Evolutionary conservation across 2,797 vertebrate species (phyloP), one percentile per base, ranked within the genome.

Genomic region (Falco biarmicus): DNA sequence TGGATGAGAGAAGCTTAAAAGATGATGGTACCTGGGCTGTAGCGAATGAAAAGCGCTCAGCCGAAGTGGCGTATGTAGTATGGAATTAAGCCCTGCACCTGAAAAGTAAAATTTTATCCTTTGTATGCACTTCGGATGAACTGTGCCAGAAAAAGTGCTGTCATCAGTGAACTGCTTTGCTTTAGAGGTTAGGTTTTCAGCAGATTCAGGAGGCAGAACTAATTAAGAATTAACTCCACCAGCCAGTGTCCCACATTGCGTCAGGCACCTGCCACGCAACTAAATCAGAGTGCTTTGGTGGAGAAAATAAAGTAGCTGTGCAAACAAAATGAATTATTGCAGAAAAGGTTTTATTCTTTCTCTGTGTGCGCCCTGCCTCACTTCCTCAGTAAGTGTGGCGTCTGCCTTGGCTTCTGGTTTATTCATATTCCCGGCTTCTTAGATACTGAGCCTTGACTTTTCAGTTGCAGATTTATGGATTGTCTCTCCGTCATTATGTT

Each of bases 201-300:
- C 92, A 92, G 75, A 93, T 76, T 90, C 90, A 96, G 71, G 75
- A 32, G 8, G 89, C 89, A 94, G 93, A 97, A 96, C 95, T 94
- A 96, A 96, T 96, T 96, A 94, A 90, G 87, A 95, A 95, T 96
- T 95, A 93, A 92, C 69, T 94, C 84, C 1, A 13, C 75, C 96
- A 93, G 87, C 51, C 59, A 80, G 65, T 47, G 53, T 64, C 89
- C 82, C 87, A 91, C 82, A 75, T 83, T 89, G 76, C 59, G 1
- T 86, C 79, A 85, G 91, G 84, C 73, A 93, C 82, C 76, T 90
- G 79, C 75, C 61, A 53, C 9, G 65, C 51, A 70, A 89, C 59
- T 93, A 82, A 80, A 60, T 68, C 61, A 68, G 84, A 91, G 47
- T 37, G 41, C 50, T 83, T 83, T 3, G 0, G 65, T 48, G 91